Evolutionary conservation across 2,113 vertebrate species (phyloP).

Genomic region (Galemys pyrenaicus): DNA sequence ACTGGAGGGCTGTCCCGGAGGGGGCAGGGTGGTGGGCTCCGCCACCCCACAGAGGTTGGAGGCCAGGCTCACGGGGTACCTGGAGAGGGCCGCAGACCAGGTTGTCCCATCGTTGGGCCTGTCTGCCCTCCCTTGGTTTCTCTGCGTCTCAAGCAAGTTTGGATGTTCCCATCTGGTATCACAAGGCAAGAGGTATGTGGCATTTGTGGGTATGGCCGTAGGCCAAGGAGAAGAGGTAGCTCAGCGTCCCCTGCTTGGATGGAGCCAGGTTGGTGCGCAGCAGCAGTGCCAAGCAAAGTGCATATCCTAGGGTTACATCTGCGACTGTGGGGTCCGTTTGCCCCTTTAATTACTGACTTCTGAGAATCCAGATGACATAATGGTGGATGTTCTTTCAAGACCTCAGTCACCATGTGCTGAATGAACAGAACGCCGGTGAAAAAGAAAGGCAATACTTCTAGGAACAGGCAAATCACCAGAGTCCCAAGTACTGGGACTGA

Average conservation of each 20-base stretch:
- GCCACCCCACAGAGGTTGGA: neutral
- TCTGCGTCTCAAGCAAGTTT: neutral
- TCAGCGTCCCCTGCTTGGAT: neutral
- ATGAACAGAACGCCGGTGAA: neutral
- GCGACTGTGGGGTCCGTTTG: neutral
- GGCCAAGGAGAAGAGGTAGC: neutral
- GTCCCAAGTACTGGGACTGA: neutral
- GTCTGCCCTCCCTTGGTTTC: neutral
- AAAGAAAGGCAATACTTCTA: neutral
- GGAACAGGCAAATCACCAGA: neutral
- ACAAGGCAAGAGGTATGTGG: neutral
- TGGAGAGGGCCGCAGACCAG: neutral
- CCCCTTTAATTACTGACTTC: neutral
- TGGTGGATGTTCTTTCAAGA: neutral
- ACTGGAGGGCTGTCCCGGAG: no score
- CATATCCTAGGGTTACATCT: neutral
- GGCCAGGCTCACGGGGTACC: neutral
- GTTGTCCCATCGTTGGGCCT: neutral
- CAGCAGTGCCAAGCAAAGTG: neutral
- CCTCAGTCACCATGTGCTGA: neutral
- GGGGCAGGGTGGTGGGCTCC: neutral
- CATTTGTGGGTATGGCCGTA: neutral
- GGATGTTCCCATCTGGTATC: neutral
- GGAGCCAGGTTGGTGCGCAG: neutral
- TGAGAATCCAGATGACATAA: neutral